Evolutionary conservation across 2,113 vertebrate species (phyloP).

Genomic region (Uropsilus gracilis): DNA sequence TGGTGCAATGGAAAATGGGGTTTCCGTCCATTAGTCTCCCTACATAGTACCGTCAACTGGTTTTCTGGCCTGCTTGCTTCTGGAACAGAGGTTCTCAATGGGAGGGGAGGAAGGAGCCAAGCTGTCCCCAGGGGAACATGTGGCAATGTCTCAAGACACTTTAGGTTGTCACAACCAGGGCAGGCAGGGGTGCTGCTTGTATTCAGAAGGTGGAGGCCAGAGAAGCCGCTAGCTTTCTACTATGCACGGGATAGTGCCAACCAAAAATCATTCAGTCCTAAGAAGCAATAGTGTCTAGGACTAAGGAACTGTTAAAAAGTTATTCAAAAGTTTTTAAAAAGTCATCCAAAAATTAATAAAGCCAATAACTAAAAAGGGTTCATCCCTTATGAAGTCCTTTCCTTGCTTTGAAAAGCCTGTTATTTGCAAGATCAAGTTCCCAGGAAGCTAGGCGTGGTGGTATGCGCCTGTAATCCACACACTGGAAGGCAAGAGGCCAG

Average conservation of each 20-base stretch:
- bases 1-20: no score
- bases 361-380: neutral
- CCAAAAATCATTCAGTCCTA: neutral
- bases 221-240: neutral
- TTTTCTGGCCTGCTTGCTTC: neutral
- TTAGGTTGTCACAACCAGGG: neutral
- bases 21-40: no score
- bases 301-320: neutral
- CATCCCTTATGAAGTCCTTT: neutral
- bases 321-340: neutral
- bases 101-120: neutral
- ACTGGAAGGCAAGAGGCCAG: no score
- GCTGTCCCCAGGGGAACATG: neutral
- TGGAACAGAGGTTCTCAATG: neutral
- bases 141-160: neutral
- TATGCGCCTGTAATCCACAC: no score
- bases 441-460: no score
- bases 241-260: neutral
- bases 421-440: neutral
- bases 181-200: rapidly evolving
- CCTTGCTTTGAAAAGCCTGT: neutral
- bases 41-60: no score
- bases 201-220: neutral
- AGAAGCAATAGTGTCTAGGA: neutral
- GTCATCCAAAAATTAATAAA: neutral